Percentiles rank a stretch among this genome's conserved stretches.
phyloP scores from a whole-genome alignment of 2,797 vertebrate genomes.

The Phoxinus dragarum region DNA sequence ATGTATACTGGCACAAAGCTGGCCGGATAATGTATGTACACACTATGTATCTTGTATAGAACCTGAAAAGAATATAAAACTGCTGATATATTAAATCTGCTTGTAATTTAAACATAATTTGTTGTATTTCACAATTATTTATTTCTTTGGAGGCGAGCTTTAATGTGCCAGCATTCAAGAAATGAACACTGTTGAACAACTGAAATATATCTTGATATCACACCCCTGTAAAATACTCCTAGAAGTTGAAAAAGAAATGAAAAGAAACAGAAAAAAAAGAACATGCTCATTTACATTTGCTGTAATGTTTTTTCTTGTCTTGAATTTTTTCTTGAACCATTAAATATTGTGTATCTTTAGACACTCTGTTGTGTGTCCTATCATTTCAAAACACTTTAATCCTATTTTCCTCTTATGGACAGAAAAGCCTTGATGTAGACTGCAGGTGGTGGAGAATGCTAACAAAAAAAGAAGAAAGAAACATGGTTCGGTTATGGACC shows the following conservation, averaged over 20 bases:
- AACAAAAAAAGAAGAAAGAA: slow-evolving; percentile 33
- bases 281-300: slow-evolving; percentile 73
- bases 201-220: slow-evolving; percentile 81
- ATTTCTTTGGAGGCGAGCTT: slow-evolving; percentile 83
- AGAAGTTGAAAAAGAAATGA: slow-evolving; percentile 82
- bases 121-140: slow-evolving; percentile 83
- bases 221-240: slow-evolving; percentile 87
- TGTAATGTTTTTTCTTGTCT: slow-evolving; percentile 85
- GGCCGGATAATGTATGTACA: slow-evolving; percentile 81
- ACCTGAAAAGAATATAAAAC: slow-evolving; percentile 71
- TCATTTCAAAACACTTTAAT: slow-evolving; percentile 34
- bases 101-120: slow-evolving; percentile 87
- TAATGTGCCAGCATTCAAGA: slow-evolving; percentile 80
- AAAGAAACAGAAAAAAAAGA: slow-evolving; percentile 74
- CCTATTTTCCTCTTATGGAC: slow-evolving; percentile 13
- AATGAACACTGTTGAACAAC: slow-evolving; percentile 81
- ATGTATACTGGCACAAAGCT: slow-evolving; percentile 74
- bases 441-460: slow-evolving; percentile 21
- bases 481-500: slow-evolving; percentile 19
- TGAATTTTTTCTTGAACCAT: slow-evolving; percentile 85
- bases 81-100: slow-evolving; percentile 89
- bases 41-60: slow-evolving; percentile 86
- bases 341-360: slow-evolving; percentile 80
- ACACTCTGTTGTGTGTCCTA: slow-evolving; percentile 31
- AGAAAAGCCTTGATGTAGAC: slow-evolving; percentile 27